Evolutionary conservation across 2,113 vertebrate genomes (phyloP).

Genomic region (Clarias gariepinus): DNA sequence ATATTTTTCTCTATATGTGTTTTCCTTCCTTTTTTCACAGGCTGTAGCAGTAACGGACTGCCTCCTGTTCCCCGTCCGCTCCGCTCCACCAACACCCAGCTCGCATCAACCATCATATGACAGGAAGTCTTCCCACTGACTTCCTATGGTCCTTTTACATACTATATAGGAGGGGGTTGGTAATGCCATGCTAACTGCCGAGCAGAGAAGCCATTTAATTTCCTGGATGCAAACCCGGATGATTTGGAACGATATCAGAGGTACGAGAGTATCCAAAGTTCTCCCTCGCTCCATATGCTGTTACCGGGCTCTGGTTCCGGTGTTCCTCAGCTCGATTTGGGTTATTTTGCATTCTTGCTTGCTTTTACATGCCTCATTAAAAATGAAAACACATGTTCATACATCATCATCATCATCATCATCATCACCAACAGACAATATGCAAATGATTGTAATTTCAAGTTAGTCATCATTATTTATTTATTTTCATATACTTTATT

Average conservation of each 20-base stretch:
- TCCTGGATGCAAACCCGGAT: conserved; percentile 31
- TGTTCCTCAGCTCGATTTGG: background rate
- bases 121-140: conserved; percentile 28
- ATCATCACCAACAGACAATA: conserved; percentile 10
- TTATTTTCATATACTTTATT: background rate
- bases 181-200: conserved; percentile 3
- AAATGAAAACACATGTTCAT: background rate
- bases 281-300: background rate
- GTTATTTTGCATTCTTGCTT: background rate
- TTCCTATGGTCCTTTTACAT: conserved; percentile 21
- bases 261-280: conserved; percentile 19
- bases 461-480: background rate
- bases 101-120: conserved; percentile 40
- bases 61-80: conserved; percentile 4
- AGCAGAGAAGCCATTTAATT: conserved; percentile 18
- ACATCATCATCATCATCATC: conserved; percentile 6
- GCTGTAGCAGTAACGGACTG: conserved; percentile 45
- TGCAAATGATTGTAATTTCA: conserved; percentile 27
- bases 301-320: background rate
- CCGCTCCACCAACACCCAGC: conserved; percentile 2
- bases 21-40: conserved; percentile 39
- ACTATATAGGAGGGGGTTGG: background rate
- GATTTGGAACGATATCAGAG: conserved; percentile 9
- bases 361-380: background rate
- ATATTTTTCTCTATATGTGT: background rate